Conservation (phyloP, 2,888 invertebrate genomes). For the Blastobasis adustella region DNA sequence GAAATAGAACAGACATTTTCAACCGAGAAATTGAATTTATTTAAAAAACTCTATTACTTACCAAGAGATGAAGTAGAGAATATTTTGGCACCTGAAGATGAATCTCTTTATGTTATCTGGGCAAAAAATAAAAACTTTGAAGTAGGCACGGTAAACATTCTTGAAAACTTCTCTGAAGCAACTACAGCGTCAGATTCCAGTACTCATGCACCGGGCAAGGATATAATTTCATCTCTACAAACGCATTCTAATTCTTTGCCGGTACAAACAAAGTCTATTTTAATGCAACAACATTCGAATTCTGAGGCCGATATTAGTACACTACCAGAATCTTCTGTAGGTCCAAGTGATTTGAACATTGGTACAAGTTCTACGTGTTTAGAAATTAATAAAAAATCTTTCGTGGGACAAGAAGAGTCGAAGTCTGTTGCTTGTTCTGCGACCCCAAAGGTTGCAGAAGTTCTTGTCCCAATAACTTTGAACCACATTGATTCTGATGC, state of each 20-base stretch:
- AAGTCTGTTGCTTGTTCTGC: too few relatives aligned
- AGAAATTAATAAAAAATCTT: too few relatives aligned
- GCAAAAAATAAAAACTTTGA: constrained; percentile 15
- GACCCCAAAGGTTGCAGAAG: too few relatives aligned
- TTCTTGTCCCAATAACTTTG: too few relatives aligned
- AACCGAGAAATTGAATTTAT: constrained; percentile 15
- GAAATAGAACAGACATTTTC: constrained; percentile 15
- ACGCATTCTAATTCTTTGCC: not conserved
- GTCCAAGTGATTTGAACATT: not conserved
- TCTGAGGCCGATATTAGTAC: not conserved
- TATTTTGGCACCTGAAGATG: constrained; percentile 10
- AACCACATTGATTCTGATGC: too few relatives aligned
- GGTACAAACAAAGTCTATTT: not conserved
- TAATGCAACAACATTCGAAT: not conserved
- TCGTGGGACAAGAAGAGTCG: too few relatives aligned
- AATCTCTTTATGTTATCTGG: constrained; percentile 15
- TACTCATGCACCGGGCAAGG: not conserved
- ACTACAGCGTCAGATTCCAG: not conserved
- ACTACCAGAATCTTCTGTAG: not conserved
- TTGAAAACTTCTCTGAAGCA: too few relatives aligned
- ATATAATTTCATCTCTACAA: too few relatives aligned
- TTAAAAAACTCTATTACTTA: constrained; percentile 16
- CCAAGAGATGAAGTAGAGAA: constrained; percentile 9
- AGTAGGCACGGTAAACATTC: too few relatives aligned
- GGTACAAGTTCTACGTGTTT: too few relatives aligned